Conservation (phyloP, 2,113 vertebrate species). For the Scomber japonicus region DNA sequence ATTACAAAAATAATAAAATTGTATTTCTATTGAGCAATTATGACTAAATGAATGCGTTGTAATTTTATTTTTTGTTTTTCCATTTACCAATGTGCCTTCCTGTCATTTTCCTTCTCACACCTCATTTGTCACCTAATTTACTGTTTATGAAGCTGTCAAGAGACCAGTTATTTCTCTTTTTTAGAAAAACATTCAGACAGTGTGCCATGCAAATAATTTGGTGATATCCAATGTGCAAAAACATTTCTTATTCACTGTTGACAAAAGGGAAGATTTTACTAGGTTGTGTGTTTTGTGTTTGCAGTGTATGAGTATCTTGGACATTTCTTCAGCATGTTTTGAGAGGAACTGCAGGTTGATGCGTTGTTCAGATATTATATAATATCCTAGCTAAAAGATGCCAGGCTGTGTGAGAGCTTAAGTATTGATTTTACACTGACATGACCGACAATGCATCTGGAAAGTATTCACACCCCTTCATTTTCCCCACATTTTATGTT, state of each 20-base stretch:
- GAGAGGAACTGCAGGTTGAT: not conserved
- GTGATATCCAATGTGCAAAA: not conserved
- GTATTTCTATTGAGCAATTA: not conserved
- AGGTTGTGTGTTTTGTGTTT: not conserved
- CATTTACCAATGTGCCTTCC: not conserved
- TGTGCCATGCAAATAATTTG: not conserved
- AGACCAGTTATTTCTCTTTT: not conserved
- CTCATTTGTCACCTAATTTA: slow-evolving; percentile 19
- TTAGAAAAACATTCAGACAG: not conserved
- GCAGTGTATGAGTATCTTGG: not conserved
- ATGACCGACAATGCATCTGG: too few species aligned
- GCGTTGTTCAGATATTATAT: not conserved
- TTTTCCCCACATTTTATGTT: too few species aligned
- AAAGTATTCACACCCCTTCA: too few species aligned
- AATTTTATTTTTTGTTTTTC: not conserved
- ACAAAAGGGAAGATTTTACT: not conserved
- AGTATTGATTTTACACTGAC: too few species aligned
- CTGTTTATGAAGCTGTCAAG: not conserved
- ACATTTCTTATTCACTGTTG: not conserved
- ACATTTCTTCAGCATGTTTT: slow-evolving; percentile 1
- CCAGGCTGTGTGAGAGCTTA: too few species aligned
- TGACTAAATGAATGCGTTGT: not conserved
- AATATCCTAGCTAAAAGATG: not conserved
- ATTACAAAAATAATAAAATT: not conserved
- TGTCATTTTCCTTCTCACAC: not conserved